phyloP scores from a whole-genome alignment of 2,113 vertebrate genomes.

The Alaudala cheleensis region DNA sequence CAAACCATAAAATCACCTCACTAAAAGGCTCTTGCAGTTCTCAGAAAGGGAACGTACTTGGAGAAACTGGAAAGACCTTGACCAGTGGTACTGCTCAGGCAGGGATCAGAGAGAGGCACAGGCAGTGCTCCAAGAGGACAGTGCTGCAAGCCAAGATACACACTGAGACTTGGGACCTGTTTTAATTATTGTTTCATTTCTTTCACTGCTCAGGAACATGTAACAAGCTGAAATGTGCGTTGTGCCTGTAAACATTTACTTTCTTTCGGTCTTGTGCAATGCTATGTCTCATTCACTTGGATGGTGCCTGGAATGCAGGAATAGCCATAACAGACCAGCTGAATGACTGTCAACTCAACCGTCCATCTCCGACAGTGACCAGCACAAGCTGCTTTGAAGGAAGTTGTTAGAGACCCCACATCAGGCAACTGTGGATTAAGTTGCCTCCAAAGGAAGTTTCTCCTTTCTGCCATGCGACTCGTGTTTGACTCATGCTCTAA shows the following conservation, averaged over 20 bases:
- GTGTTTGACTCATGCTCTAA: not conserved
- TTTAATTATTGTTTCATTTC: conserved; percentile 71
- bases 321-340: not conserved
- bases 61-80: conserved; percentile 59
- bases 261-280: conserved; percentile 64
- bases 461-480: not conserved
- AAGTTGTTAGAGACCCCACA: conserved; percentile 47
- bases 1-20: not conserved
- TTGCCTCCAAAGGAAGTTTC: not conserved
- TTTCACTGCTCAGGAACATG: conserved; percentile 64
- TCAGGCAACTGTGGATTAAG: not conserved
- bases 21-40: conserved; percentile 28
- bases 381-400: conserved; percentile 54
- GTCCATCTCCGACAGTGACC: not conserved
- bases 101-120: conserved; percentile 31
- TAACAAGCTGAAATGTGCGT: conserved; percentile 60
- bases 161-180: conserved; percentile 66
- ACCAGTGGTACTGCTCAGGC: conserved; percentile 57
- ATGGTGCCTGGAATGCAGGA: conserved; percentile 60
- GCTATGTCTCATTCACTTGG: conserved; percentile 54
- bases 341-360: not conserved
- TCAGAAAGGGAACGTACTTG: conserved; percentile 41
- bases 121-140: conserved; percentile 38
- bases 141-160: conserved; percentile 37
- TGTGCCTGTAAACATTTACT: conserved; percentile 71